A percentile compares a stretch with the other conserved stretches of the same genome.
These are phyloP conservation scores for Orbicella faveolata DNA, from an alignment of 64 coral and sea anemone genomes.

Conservation along the genomic window DNA sequence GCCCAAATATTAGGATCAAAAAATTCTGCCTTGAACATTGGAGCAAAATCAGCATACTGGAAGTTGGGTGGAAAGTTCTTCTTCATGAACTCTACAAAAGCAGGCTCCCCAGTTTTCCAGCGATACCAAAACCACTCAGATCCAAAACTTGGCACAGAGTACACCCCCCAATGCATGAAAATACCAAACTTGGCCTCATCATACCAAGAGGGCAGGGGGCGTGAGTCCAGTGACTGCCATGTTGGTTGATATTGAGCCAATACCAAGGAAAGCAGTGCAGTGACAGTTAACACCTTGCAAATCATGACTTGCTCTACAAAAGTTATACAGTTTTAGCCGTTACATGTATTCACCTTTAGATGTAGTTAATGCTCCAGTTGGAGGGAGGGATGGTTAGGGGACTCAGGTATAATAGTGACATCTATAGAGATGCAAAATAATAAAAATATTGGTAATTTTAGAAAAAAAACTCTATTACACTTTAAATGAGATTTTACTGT, in stretches of 20 bases:
- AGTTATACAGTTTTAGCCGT: not conserved
- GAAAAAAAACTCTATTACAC: too few species aligned
- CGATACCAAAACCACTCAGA: slow-evolving; percentile 86
- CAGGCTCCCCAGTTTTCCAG: slow-evolving; percentile 30
- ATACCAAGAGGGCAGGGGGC: slow-evolving; percentile 80
- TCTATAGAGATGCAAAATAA: too few species aligned
- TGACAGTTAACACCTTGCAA: not conserved
- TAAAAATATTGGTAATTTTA: too few species aligned
- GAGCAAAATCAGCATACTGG: slow-evolving; percentile 83
- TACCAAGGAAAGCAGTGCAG: not conserved
- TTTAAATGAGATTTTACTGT: too few species aligned
- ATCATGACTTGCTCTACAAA: not conserved
- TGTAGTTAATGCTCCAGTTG: too few species aligned
- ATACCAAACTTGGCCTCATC: slow-evolving; percentile 92
- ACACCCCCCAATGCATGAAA: slow-evolving; percentile 90
- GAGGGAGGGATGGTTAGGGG: too few species aligned
- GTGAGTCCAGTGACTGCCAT: slow-evolving; percentile 73
- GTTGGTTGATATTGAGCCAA: slow-evolving; percentile 49
- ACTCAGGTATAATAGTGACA: too few species aligned
- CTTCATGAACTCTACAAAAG: slow-evolving; percentile 51
- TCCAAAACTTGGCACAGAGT: slow-evolving; percentile 89
- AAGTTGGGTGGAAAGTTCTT: slow-evolving; percentile 83
- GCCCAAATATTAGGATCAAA: slow-evolving; percentile 90
- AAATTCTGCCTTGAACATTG: slow-evolving; percentile 92
- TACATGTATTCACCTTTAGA: too few species aligned